Evolutionary conservation across 2,113 vertebrate species (phyloP).

Genomic region (Dunckerocampus dactyliophorus): DNA sequence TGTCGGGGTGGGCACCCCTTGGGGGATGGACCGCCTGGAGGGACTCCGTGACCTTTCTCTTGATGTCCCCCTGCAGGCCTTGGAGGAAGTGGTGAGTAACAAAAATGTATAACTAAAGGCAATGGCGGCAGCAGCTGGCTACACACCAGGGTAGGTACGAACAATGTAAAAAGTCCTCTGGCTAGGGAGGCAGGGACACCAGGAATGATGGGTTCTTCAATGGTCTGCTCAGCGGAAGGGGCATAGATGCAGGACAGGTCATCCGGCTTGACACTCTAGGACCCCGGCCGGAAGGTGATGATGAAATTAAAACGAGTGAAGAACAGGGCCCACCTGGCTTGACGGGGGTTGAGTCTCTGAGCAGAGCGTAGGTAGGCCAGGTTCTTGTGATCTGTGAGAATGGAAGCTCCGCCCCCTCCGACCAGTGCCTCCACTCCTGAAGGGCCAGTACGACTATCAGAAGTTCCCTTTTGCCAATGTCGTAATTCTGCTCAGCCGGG

Average conservation of each 20-base stretch:
- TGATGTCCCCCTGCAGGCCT: background rate
- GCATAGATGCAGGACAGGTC: background rate
- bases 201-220: background rate
- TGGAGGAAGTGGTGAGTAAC: background rate
- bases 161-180: too few species aligned
- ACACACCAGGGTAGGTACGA: too few species aligned
- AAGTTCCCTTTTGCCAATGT: too few species aligned
- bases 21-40: background rate
- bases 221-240: background rate
- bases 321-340: background rate
- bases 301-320: background rate
- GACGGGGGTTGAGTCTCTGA: background rate
- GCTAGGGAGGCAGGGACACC: too few species aligned
- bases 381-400: too few species aligned
- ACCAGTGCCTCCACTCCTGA: too few species aligned
- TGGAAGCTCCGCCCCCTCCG: too few species aligned
- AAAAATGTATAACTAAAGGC: too few species aligned
- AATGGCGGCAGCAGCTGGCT: too few species aligned
- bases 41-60: background rate
- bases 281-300: background rate
- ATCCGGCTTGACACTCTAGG: background rate
- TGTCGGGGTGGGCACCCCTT: background rate
- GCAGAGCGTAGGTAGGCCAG: too few species aligned
- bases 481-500: too few species aligned
- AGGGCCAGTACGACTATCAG: too few species aligned